Conservation (phyloP, 2,797 vertebrate species). For the Ambastaia sidthimunki region DNA sequence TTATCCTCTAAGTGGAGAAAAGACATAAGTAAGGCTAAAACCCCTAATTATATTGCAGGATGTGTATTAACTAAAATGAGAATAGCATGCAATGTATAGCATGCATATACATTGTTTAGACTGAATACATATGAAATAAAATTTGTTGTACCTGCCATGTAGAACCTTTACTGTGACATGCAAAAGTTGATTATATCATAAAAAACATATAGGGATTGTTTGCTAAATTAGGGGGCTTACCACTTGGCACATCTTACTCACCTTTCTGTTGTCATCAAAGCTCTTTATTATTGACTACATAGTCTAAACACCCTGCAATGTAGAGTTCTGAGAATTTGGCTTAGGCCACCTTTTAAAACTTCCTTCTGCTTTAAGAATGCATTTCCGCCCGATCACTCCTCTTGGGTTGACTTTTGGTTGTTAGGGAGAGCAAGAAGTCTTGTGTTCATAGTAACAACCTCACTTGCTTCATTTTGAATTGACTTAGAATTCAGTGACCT, state of each 20-base stretch:
- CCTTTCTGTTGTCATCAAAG: not conserved
- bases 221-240: not conserved
- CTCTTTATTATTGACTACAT: constrained; percentile 19
- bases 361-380: constrained; percentile 9
- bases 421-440: constrained; percentile 48
- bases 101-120: no score
- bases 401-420: constrained; percentile 32
- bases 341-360: constrained; percentile 12
- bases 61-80: no score
- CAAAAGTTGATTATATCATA: no score
- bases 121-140: no score
- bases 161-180: no score
- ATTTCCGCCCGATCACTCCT: no score
- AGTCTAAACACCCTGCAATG: constrained; percentile 63
- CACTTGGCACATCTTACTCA: not conserved
- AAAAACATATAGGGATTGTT: no score
- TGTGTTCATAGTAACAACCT: constrained; percentile 42
- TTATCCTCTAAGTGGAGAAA: no score
- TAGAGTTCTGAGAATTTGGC: constrained; percentile 65
- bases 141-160: no score
- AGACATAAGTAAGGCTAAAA: no score
- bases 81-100: no score
- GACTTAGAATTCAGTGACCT: constrained; percentile 40
- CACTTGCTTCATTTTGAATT: constrained; percentile 38
- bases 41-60: no score